Base-by-base conservation (phyloP, 1,140 invertebrate genomes). In the Drosophila aff. region DNA sequence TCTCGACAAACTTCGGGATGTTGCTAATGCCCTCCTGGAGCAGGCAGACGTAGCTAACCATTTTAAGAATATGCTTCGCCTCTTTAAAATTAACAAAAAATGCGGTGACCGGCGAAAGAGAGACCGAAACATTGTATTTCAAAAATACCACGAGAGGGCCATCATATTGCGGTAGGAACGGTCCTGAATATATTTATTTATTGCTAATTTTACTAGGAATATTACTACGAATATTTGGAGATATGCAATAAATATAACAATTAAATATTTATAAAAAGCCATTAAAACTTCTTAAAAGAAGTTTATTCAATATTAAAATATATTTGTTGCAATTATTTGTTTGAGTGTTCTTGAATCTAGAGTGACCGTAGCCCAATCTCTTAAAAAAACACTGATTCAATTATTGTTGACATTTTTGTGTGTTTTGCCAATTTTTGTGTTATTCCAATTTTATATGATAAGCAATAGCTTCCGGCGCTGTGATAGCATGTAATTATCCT, bases 11-110 rank as follows among this genome's bases (percentile, higher is more conserved):
- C 58, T 80, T 67, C 3, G 80, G 57, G 33, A 92, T 76, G 49
- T 77, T 80, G 43, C 47, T 58, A 50, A 78, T 79, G 15, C 87
- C 78, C 28, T 92, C 78, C 55, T 92, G 92, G 11, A 82, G 50
- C 28, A 92, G 60, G 31, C 92, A 91, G 41, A 92, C 60, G 82
- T 92, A 92, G 44, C 79, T 84, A 60, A 60, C 75, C 87, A 90
- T 91, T 64, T 76, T 85, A 6, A 41, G 28, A 18, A 15, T 43
- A 7, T 7, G 5, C 38, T 36, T 15, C n/a, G 6, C n/a, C 9
- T 16, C 64, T 73, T 53, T 6, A 59, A 72, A 64, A 43, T 41
- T 13, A 4, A 23, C 40, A 18, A 41, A 72, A 71, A 64, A 72
- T 61, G 81, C 81, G 73, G 79, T 80, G 58, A 68, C 82, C 66